Percentiles rank a stretch among this genome's conserved stretches.
Evolutionary conservation across 2,113 vertebrate species (phyloP).

Genomic region (Butorides virescens): DNA sequence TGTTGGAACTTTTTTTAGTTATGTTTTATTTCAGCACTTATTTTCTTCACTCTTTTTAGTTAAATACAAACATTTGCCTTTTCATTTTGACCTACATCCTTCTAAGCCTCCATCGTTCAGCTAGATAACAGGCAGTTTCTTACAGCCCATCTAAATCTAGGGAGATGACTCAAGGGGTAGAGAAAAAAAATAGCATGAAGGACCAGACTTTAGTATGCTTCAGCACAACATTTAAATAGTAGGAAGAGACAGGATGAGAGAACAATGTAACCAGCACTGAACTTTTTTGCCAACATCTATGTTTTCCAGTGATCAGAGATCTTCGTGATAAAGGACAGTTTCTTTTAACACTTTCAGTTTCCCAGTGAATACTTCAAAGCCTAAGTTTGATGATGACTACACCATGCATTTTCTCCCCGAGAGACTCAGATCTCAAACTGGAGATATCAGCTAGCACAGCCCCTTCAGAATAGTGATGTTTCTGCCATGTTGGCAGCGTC

Average conservation of each 20-base stretch:
- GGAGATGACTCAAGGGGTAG: rapidly evolving
- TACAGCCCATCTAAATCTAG: background rate
- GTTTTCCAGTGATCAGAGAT: background rate
- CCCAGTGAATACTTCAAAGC: background rate
- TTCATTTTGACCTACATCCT: background rate
- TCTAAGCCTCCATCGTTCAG: background rate
- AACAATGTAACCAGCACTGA: background rate
- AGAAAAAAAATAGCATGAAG: background rate
- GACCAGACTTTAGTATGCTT: background rate
- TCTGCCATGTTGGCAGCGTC: background rate
- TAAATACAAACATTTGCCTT: background rate
- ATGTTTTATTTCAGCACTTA: background rate
- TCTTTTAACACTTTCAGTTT: background rate
- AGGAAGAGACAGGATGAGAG: background rate
- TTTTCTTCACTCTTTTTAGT: background rate
- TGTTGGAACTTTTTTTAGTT: background rate
- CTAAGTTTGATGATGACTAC: background rate
- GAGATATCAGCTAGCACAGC: background rate
- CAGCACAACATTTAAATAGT: background rate
- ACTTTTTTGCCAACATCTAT: background rate
- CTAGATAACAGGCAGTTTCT: background rate
- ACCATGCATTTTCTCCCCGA: background rate
- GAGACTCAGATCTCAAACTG: background rate
- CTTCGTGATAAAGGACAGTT: background rate
- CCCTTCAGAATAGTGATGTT: background rate